phyloP scores from a whole-genome alignment of 2,797 vertebrate species.

The Sebastes diaconus region DNA sequence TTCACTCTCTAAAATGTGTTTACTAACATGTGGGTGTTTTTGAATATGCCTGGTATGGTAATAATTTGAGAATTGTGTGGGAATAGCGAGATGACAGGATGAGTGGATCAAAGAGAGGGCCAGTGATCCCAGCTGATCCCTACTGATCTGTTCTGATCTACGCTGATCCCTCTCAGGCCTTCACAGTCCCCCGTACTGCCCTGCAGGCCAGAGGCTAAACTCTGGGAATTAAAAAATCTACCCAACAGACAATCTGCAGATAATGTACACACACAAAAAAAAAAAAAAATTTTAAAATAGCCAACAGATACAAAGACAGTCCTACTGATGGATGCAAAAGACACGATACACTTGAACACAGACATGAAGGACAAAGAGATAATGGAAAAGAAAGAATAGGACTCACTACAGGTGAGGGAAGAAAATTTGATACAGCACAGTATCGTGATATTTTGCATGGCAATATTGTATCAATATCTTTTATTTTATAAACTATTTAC shows the following conservation, averaged over 20 bases:
- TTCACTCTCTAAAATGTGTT: conserved; percentile 14
- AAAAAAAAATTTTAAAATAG: background rate
- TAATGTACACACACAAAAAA: background rate
- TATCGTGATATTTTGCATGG: too few species aligned
- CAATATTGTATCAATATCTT: too few species aligned
- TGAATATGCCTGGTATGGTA: conserved; percentile 20
- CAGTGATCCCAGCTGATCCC: conserved; percentile 61
- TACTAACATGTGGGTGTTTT: conserved; percentile 13
- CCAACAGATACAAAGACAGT: background rate
- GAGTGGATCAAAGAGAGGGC: conserved; percentile 62
- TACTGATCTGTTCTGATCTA: conserved; percentile 60
- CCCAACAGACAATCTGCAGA: conserved; percentile 5
- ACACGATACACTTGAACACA: background rate
- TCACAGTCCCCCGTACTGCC: conserved; percentile 29
- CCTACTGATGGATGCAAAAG: background rate
- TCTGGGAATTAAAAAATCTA: conserved; percentile 51
- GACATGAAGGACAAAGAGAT: background rate
- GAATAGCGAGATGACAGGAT: conserved; percentile 42
- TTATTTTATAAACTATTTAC: too few species aligned
- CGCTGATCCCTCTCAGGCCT: conserved; percentile 47
- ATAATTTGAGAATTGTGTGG: conserved; percentile 40
- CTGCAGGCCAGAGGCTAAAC: conserved; percentile 49
- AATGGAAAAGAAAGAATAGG: background rate
- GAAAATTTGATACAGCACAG: too few species aligned
- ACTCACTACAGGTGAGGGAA: too few species aligned